Percentiles rank a stretch among this genome's conserved stretches.
phyloP scores from a whole-genome alignment of 2,888 invertebrate species.

The Lithophane socia region DNA sequence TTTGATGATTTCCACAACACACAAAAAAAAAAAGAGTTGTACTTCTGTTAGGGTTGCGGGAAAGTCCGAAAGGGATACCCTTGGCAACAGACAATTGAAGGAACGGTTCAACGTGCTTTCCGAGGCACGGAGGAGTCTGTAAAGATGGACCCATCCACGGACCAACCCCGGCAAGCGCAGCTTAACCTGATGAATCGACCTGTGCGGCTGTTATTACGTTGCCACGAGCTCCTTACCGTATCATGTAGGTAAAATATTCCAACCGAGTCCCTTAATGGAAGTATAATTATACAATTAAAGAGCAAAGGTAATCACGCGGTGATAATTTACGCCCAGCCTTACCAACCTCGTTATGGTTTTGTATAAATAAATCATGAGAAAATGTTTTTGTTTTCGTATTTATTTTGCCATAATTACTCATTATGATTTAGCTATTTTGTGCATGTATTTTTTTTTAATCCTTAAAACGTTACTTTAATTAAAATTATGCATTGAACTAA shows the following conservation, averaged over 20 bases:
- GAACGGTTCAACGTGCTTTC: too few relatives aligned
- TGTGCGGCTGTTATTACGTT: too few relatives aligned
- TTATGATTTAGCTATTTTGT: not conserved
- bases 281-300: slow-evolving; percentile 8
- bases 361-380: slow-evolving; percentile 31
- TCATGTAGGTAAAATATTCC: not conserved
- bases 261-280: not conserved
- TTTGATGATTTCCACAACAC: too few relatives aligned
- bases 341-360: not conserved
- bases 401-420: not conserved
- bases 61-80: too few relatives aligned
- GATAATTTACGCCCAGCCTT: slow-evolving; percentile 14
- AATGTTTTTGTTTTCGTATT: slow-evolving; percentile 6
- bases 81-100: too few relatives aligned
- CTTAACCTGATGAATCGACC: too few relatives aligned
- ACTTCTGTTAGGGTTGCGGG: too few relatives aligned
- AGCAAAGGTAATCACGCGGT: slow-evolving; percentile 16
- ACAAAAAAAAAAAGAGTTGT: too few relatives aligned
- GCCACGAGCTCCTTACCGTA: not conserved
- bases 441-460: not conserved
- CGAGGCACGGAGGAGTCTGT: too few relatives aligned
- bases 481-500: not conserved
- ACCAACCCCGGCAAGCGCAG: too few relatives aligned
- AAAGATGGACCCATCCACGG: too few relatives aligned
- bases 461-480: not conserved